Evolutionary conservation across 1,140 invertebrate genomes (phyloP).

Genomic region (Solen grandis): DNA sequence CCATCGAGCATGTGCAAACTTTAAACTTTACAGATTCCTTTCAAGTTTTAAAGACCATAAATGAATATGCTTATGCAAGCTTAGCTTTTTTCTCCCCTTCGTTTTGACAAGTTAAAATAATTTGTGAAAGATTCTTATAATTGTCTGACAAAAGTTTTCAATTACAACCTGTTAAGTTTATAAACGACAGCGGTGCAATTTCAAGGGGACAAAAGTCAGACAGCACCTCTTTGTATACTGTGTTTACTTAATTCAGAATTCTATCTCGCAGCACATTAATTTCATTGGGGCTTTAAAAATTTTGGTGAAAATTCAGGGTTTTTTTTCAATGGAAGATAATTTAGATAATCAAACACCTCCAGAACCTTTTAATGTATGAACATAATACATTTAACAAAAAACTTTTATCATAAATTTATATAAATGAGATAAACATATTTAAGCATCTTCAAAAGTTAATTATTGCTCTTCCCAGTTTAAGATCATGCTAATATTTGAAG

Average conservation of each 20-base stretch:
- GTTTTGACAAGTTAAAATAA: background rate
- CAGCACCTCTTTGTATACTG: background rate
- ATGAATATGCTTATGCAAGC: constrained; percentile 37
- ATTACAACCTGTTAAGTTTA: too few relatives aligned
- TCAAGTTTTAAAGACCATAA: background rate
- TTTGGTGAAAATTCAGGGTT: too few relatives aligned
- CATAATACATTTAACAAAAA: background rate
- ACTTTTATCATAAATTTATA: background rate
- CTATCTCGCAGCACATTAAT: too few relatives aligned
- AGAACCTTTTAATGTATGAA: background rate
- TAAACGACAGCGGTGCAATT: background rate
- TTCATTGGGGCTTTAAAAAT: too few relatives aligned
- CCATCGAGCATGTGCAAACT: constrained; percentile 17
- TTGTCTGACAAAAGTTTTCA: too few relatives aligned
- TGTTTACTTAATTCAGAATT: background rate
- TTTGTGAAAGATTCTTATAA: too few relatives aligned
- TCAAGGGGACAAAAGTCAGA: background rate
- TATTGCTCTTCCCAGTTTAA: background rate
- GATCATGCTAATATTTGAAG: background rate
- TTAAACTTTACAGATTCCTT: constrained; percentile 13
- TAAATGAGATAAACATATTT: background rate
- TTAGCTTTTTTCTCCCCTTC: background rate
- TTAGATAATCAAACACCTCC: background rate
- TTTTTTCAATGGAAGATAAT: background rate
- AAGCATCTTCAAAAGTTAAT: background rate